Conservation (phyloP, 2,113 vertebrate species). For the Apaloderma vittatum region DNA sequence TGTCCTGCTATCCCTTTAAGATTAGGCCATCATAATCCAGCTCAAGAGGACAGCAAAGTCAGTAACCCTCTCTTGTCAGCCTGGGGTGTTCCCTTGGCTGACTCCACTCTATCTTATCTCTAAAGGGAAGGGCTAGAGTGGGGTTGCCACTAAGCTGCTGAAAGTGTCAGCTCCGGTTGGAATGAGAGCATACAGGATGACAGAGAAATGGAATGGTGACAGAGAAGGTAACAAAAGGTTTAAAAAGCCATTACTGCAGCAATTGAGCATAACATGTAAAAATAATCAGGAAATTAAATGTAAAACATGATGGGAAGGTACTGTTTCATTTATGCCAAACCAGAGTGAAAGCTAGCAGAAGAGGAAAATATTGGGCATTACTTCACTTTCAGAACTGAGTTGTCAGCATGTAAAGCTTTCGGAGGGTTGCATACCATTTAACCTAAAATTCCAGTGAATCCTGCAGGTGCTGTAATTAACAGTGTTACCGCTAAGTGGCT, state of each 20-base stretch:
- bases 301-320: neutral
- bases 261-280: neutral
- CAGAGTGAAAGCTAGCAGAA: neutral
- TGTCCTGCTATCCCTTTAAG: neutral
- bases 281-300: neutral
- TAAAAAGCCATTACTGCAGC: neutral
- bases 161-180: neutral
- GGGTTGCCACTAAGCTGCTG: neutral
- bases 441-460: neutral
- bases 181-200: neutral
- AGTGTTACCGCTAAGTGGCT: neutral
- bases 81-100: neutral
- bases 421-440: neutral
- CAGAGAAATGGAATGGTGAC: neutral
- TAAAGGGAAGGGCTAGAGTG: neutral
- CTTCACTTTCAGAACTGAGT: neutral
- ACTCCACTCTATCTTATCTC: neutral
- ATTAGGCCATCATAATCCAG: neutral
- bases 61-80: neutral
- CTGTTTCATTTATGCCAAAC: neutral
- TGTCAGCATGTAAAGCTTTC: neutral
- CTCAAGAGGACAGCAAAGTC: neutral
- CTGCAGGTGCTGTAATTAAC: neutral
- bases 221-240: neutral
- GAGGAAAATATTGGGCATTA: fast-evolving